These are phyloP conservation scores for Metopolophium dirhodum DNA, from an alignment of 1,140 invertebrate genomes.

Conservation along the genomic window DNA sequence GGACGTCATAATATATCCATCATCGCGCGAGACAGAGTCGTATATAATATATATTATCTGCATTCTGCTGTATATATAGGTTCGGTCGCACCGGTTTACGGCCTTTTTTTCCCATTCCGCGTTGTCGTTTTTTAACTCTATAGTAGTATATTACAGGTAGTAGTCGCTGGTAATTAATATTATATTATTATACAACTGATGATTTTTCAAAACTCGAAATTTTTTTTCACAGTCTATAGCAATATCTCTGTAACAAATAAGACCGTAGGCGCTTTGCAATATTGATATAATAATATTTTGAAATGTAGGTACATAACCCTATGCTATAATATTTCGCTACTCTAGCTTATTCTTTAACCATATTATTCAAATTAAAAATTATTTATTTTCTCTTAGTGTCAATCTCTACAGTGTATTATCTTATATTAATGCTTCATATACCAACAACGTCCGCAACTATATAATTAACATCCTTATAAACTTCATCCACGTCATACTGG, in stretches of 20 bases:
- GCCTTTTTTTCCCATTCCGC: background rate
- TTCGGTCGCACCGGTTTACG: background rate
- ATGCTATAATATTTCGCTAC: background rate
- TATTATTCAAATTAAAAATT: background rate
- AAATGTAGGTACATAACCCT: background rate
- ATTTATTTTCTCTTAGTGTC: background rate
- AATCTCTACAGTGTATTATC: background rate
- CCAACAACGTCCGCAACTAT: background rate
- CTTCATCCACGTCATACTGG: background rate
- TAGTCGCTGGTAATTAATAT: background rate
- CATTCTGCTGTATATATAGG: too few relatives aligned
- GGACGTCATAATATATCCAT: background rate
- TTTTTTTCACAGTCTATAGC: background rate
- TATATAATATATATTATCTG: background rate
- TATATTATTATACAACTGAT: background rate
- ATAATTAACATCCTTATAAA: background rate
- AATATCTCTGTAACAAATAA: background rate
- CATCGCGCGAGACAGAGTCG: background rate
- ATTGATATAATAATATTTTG: background rate
- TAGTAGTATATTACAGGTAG: background rate
- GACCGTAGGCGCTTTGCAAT: background rate
- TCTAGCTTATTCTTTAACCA: background rate
- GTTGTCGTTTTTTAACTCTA: background rate
- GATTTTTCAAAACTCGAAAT: background rate
- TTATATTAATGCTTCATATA: background rate